Conservation (phyloP, 2,888 invertebrate species). For the Limnephilus marmoratus region DNA sequence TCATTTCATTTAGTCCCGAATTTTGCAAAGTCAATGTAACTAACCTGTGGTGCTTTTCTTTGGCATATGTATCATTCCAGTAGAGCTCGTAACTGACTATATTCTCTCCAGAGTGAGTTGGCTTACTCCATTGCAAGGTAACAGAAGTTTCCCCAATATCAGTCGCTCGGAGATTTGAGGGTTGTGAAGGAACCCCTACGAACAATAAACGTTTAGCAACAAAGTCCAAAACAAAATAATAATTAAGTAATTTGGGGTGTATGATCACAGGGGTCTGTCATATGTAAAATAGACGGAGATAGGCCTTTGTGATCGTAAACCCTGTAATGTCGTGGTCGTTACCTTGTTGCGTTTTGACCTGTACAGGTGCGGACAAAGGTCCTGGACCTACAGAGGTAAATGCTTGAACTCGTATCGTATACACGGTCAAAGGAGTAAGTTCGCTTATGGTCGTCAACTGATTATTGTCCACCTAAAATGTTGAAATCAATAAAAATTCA, state of each 20-base stretch:
- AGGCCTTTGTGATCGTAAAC: neutral
- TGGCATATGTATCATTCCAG: slow-evolving; percentile 97
- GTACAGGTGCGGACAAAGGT: slow-evolving; percentile 96
- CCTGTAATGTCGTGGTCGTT: slow-evolving; percentile 66
- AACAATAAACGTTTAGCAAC: neutral
- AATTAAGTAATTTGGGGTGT: neutral
- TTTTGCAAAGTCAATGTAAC: slow-evolving; percentile 66
- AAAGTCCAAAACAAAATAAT: neutral
- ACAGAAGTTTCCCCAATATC: slow-evolving; percentile 94
- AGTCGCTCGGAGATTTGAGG: slow-evolving; percentile 90
- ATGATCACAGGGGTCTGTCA: neutral
- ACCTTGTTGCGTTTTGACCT: slow-evolving; percentile 98
- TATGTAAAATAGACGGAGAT: neutral
- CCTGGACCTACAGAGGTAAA: slow-evolving; percentile 97
- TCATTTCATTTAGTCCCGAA: neutral
- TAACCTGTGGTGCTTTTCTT: slow-evolving; percentile 90
- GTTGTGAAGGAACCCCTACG: slow-evolving; percentile 96
- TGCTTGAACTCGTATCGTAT: slow-evolving; percentile 95
- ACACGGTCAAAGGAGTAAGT: slow-evolving; percentile 93
- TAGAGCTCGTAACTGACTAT: slow-evolving; percentile 97
- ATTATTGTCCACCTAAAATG: slow-evolving; percentile 86
- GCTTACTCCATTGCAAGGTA: slow-evolving; percentile 94
- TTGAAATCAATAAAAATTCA: neutral
- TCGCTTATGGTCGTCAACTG: slow-evolving; percentile 95
- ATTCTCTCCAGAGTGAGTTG: slow-evolving; percentile 93